These are phyloP conservation scores for Chrysina gloriosa DNA, from an alignment of 2,888 invertebrate genomes.

Conservation along the genomic window DNA sequence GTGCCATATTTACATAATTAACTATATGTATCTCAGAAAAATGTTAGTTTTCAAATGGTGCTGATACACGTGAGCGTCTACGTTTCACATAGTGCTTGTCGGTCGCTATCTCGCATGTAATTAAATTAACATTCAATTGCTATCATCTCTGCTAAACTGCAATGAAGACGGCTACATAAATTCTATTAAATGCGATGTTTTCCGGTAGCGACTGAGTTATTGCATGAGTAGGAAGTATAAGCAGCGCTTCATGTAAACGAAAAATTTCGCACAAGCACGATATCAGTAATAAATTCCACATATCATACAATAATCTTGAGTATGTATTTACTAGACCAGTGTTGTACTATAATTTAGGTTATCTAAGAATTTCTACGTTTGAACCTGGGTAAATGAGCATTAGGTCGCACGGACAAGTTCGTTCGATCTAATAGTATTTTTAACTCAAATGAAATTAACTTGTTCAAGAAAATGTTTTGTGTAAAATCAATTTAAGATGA, in stretches of 20 bases:
- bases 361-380: too few species aligned
- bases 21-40: conserved; percentile 19
- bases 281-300: too few species aligned
- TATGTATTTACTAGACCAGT: too few species aligned
- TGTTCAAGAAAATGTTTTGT: too few species aligned
- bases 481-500: too few species aligned
- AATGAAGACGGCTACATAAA: conserved; percentile 16
- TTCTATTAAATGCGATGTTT: conserved; percentile 20
- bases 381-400: too few species aligned
- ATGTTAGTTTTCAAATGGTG: conserved; percentile 12
- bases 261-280: too few species aligned
- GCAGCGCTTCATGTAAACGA: background rate
- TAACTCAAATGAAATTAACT: too few species aligned
- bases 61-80: conserved; percentile 9
- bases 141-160: conserved; percentile 20
- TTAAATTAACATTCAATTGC: conserved; percentile 23
- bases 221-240: background rate
- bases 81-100: conserved; percentile 25
- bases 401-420: too few species aligned
- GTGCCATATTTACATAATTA: conserved; percentile 17
- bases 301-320: too few species aligned
- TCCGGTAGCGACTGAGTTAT: conserved; percentile 19
- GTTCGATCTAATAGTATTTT: too few species aligned
- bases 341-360: too few species aligned
- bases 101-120: conserved; percentile 13